Base-by-base conservation (phyloP, 2,888 invertebrate genomes). In the Entomobrya proxima region DNA sequence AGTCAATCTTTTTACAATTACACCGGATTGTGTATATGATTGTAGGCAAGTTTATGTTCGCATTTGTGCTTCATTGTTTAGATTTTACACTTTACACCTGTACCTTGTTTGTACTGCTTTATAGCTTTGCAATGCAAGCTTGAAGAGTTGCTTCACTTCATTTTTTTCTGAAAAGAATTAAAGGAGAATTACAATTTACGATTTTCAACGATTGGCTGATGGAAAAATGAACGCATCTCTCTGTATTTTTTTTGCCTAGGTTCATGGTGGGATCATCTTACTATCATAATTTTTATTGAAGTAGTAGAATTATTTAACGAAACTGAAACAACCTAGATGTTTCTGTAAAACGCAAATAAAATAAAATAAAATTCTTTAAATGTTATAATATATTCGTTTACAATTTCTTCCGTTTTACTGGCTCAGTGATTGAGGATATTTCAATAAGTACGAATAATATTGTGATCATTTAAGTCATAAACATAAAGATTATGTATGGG, bases 381-480 rank as follows among this genome's bases (percentile, higher is more conserved):
- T 35, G 61, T 64, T 64, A 6, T 64, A 32, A 64, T 35, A 64
- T 64, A 18, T 18, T 72, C 47, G 44, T 40, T 64, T 18, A 13
- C 13, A 24, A 52, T 37, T 52, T 79, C 67, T 69, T 69, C 67
- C 69, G 79, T 79, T 79, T 79, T 67, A 64, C 35, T 78, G 61
- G 13, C 77, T 78, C 61, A 61, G 27, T 78, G 77, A 78, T 61
- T 78, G 47, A 78, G 64, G n/a, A n/a, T 47, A 47, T 44, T 64
- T 78, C 64, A 61, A 61, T 64, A 78, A 64, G 61, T 18, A 35
- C 18, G 18, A 18, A 64, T 64, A 32, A 18, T 30, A 27, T 58
- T 58, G 15, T 58, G 11, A 21, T 21, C 40, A 9, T 69, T 30
- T 67, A n/a, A 18, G 1, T 21, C 13, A 32, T 7, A 61, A 3